Base-by-base conservation (phyloP, 2,797 vertebrate genomes). In the Ambastaia sidthimunki region DNA sequence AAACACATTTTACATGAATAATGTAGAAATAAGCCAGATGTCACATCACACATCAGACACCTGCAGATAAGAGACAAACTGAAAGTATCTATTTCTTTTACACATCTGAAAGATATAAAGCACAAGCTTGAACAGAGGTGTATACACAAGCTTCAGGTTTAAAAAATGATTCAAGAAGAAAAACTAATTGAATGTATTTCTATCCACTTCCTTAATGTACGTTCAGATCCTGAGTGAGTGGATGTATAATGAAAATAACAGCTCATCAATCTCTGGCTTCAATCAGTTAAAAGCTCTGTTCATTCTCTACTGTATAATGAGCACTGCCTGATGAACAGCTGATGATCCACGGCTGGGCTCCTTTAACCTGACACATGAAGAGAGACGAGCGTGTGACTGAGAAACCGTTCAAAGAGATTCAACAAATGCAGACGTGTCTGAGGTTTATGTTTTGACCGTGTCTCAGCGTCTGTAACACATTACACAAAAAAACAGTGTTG, bases 341-440 rank as follows among this genome's bases (percentile, higher is more conserved):
- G 28, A n/a, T 18, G 19, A 25, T 77, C 67, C 54, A 70, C 76
- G 70, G 23, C 66, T 77, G 75, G 74, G 23, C 41, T 77, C 23
- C 12, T 18, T 12, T 21, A 60, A 44, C 31, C 54, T 9, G 54
- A 34, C 76, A 70, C 54, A 70, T 70, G 41, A 4, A 4, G 63
- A 18, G 44, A 34, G 19, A 76, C 16, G 37, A 77, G 4, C 6
- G 28, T 37, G 25, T 3, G 60, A 76, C 10, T 67, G 16, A 55
- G 25, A 48, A 7, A 19, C 12, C 12, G 25, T 65, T 76, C 74
- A 76, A 25, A 76, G 74, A 67, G 3, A 44, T n/a, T 31, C 50
- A 44, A 44, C 48, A 76, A 44, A 67, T 68, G 18, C 48, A 76
- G 21, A 48, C n/a, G n/a, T n/a, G n/a, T n/a, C n/a, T n/a, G n/a